A percentile compares a stretch with the other conserved stretches of the same genome.
Conservation (phyloP, 2,888 invertebrate genomes). For the Mystacides longicornis region DNA sequence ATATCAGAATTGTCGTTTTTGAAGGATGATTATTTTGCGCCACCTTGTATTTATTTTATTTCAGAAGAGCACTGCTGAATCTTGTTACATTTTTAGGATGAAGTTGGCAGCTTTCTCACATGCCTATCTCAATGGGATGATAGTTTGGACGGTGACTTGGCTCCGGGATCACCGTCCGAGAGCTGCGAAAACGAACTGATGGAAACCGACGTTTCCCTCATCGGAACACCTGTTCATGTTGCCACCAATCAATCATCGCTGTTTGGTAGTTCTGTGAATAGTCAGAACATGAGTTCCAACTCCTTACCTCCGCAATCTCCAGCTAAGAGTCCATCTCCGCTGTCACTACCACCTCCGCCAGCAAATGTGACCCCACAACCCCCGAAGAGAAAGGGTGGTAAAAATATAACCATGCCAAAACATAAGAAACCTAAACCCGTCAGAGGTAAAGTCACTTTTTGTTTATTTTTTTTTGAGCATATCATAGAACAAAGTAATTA, state of each 20-base stretch:
- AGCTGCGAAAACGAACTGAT: slow-evolving; percentile 12
- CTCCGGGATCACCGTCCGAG: slow-evolving; percentile 5
- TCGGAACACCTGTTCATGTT: slow-evolving; percentile 11
- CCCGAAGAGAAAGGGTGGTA: slow-evolving; percentile 5
- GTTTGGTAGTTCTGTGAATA: neutral
- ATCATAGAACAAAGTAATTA: neutral
- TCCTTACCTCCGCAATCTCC: slow-evolving; percentile 10
- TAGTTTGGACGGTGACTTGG: slow-evolving; percentile 32
- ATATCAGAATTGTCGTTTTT: too few relatives aligned
- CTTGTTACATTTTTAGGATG: slow-evolving; percentile 16
- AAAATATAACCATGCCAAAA: slow-evolving; percentile 2
- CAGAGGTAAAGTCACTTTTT: slow-evolving; percentile 3
- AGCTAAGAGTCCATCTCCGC: neutral
- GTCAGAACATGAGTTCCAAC: neutral
- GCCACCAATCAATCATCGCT: neutral
- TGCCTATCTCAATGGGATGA: slow-evolving; percentile 35
- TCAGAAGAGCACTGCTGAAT: too few relatives aligned
- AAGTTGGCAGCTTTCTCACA: slow-evolving; percentile 22
- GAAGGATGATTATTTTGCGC: too few relatives aligned
- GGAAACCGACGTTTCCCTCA: slow-evolving; percentile 31
- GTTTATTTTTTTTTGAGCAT: neutral
- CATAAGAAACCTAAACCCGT: slow-evolving; percentile 9
- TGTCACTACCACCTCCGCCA: neutral
- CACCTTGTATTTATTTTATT: too few relatives aligned
- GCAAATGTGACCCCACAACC: neutral